Evolutionary conservation across 2,888 invertebrate species (phyloP).

Genomic region (Caenorhabditis wallacei): DNA sequence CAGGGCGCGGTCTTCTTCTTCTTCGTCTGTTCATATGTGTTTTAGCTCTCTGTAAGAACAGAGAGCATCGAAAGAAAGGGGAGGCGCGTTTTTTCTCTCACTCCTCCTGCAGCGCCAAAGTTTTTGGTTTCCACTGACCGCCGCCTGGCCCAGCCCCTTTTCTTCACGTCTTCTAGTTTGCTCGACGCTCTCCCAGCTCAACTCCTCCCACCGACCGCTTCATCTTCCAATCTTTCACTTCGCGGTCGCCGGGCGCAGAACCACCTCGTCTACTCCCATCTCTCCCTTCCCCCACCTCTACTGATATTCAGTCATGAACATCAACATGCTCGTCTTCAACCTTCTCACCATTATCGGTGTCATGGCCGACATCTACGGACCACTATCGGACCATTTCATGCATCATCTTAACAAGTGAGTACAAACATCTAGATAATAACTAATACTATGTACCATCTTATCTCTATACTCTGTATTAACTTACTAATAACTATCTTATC

Average conservation of each 20-base stretch:
- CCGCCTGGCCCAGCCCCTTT: conserved; percentile 62
- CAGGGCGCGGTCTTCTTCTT: conserved; percentile 4
- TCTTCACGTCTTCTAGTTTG: conserved; percentile 62
- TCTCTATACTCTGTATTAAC: neutral
- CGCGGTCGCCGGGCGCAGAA: conserved; percentile 43
- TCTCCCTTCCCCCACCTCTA: too few relatives aligned
- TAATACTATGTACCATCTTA: conserved; percentile 15
- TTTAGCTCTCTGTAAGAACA: conserved; percentile 57
- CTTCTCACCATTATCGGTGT: neutral
- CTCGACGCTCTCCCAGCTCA: conserved; percentile 55
- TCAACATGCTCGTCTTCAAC: conserved; percentile 13
- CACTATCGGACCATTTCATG: conserved; percentile 62
- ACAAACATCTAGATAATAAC: neutral
- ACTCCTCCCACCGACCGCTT: conserved; percentile 34
- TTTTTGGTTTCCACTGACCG: conserved; percentile 62
- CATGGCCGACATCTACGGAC: conserved; percentile 62
- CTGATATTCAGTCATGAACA: conserved; percentile 9
- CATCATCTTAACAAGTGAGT: conserved; percentile 60
- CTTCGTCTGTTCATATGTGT: conserved; percentile 36
- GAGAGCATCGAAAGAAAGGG: conserved; percentile 38
- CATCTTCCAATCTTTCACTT: conserved; percentile 32
- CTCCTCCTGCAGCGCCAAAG: conserved; percentile 39
- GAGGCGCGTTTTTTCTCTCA: neutral
- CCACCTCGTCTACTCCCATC: conserved; percentile 7
- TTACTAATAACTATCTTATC: conserved; percentile 3